These are phyloP conservation scores for Philotrypesis tridentata DNA, from an alignment of 1,140 invertebrate genomes.

Conservation along the genomic window DNA sequence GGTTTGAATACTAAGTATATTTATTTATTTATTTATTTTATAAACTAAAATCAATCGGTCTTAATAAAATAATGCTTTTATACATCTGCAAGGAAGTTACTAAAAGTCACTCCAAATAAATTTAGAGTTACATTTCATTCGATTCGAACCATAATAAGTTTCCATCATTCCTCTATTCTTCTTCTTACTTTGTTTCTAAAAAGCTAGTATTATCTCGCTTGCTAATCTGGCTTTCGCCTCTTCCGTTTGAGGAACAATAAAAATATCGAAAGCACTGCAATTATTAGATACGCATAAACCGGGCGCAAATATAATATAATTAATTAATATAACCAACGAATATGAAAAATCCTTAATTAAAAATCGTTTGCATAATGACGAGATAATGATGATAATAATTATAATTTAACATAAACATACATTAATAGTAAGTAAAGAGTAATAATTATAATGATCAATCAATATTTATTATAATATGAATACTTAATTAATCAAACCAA, in stretches of 20 bases:
- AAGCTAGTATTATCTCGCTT: slow-evolving; percentile 13
- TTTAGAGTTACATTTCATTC: slow-evolving; percentile 3
- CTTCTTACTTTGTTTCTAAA: slow-evolving; percentile 8
- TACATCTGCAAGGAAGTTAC: neutral
- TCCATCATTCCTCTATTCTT: slow-evolving; percentile 7
- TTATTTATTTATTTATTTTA: too few relatives aligned
- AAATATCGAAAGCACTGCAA: slow-evolving; percentile 30
- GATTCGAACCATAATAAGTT: slow-evolving; percentile 27
- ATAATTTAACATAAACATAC: slow-evolving; percentile 43
- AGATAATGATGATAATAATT: slow-evolving; percentile 51
- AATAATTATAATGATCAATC: slow-evolving; percentile 49
- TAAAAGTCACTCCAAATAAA: neutral
- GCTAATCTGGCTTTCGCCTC: slow-evolving; percentile 13
- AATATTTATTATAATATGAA: slow-evolving; percentile 42
- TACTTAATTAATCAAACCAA: slow-evolving; percentile 42
- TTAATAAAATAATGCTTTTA: neutral
- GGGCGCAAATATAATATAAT: slow-evolving; percentile 15
- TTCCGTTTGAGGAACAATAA: slow-evolving; percentile 22
- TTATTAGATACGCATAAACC: slow-evolving; percentile 1
- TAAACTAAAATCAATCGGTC: neutral
- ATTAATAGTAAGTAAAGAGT: slow-evolving; percentile 46
- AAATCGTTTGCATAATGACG: slow-evolving; percentile 45
- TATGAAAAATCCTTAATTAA: slow-evolving; percentile 26
- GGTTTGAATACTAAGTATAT: neutral
- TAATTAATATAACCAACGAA: slow-evolving; percentile 28